These are phyloP conservation scores for Philopotamus ludificatus DNA, from an alignment of 1,140 invertebrate species.

Conservation along the genomic window DNA sequence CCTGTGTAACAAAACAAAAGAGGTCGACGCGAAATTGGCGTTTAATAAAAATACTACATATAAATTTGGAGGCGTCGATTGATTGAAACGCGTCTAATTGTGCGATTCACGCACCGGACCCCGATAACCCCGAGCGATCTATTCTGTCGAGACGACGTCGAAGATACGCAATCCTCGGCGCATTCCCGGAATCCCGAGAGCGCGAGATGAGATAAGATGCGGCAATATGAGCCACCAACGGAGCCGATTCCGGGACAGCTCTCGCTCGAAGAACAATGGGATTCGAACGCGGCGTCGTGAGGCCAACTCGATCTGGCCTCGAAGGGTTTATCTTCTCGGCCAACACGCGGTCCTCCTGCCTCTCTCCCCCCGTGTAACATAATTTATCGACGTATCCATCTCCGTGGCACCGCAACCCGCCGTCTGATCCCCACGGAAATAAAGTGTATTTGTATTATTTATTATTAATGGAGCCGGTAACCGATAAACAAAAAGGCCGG, in stretches of 20 bases:
- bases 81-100: no score
- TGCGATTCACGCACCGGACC: no score
- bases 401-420: conserved; percentile 19
- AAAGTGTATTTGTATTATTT: conserved; percentile 34
- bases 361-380: conserved; percentile 8
- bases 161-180: no score
- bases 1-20: no score
- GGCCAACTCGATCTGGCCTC: conserved; percentile 10
- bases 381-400: conserved; percentile 21
- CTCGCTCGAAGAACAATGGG: conserved; percentile 5
- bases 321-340: conserved; percentile 9
- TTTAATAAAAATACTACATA: no score
- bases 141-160: no score
- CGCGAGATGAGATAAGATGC: conserved; percentile 26
- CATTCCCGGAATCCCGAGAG: conserved; percentile 8
- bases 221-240: conserved; percentile 21
- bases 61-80: no score
- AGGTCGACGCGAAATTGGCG: no score
- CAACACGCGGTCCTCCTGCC: neutral
- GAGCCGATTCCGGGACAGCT: conserved; percentile 7
- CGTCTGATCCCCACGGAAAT: conserved; percentile 25
- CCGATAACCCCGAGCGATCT: no score
- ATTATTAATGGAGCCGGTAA: conserved; percentile 24
- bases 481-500: conserved; percentile 11
- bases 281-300: conserved; percentile 5